Evolutionary conservation across 1,140 invertebrate genomes (phyloP), one percentile per base, ranked within the genome.

Genomic region (Archivesica marissinica): DNA sequence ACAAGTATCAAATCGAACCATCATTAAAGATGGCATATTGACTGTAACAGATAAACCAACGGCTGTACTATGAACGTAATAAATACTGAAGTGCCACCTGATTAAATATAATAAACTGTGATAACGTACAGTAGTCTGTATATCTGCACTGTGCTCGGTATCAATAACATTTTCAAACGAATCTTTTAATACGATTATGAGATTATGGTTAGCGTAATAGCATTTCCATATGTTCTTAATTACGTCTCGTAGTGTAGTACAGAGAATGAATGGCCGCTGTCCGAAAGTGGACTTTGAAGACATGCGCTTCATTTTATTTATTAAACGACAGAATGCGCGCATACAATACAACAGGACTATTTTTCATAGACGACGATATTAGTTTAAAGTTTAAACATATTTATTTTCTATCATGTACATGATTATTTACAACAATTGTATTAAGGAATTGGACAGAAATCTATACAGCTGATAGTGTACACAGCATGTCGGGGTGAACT

Each of bases 131-230:
- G n/a, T 28, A 23, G 6, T 59, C 54, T n/a, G 23, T 35, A 25
- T 64, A 64, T 64, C 28, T 64, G 9, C n/a, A n/a, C n/a, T n/a
- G n/a, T n/a, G n/a, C n/a, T n/a, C n/a, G n/a, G n/a, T n/a, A n/a
- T n/a, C n/a, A n/a, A n/a, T 64, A 64, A 64, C 2, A 9, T 35
- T 64, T 35, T 64, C 15, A 17, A 64, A 64, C 20, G 7, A 64
- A 64, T 64, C 59, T 64, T 35, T 28, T 64, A 64, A 64, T 64
- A 35, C 59, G 59, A 25, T 64, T 64, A 64, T 15, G 20, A 17
- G 25, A 35, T 35, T n/a, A n/a, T n/a, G n/a, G n/a, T n/a, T n/a
- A n/a, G n/a, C 9, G 33, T 64, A 64, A 64, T 33, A 35, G 30
- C 30, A 64, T 35, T 35, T 33, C 59, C 20, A 1, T 64, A 64